Percentiles rank a stretch among this genome's conserved stretches.
Conservation (phyloP, 2,797 vertebrate species). For the Lophotriccus pileatus region DNA sequence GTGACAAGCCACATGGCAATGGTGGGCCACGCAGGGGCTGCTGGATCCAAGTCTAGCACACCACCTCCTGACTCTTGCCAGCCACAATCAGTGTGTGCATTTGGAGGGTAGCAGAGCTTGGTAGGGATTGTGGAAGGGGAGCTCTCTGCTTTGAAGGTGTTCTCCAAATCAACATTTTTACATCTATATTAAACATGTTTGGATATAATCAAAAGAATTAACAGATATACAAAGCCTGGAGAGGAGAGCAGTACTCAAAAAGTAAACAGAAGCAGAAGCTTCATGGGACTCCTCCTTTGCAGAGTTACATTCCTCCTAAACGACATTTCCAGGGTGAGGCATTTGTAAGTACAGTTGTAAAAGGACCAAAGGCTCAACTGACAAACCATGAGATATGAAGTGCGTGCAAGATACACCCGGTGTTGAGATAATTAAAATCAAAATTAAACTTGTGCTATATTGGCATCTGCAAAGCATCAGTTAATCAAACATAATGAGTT, state of each 20-base stretch:
- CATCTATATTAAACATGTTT: not conserved
- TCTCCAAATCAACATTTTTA: not conserved
- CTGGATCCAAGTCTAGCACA: not conserved
- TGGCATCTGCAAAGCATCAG: constrained; percentile 47
- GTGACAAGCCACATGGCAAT: not conserved
- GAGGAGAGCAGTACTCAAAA: not conserved
- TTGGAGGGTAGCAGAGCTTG: rapidly evolving
- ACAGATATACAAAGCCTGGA: not conserved
- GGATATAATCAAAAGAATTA: not conserved
- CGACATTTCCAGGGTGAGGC: not conserved
- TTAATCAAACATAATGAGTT: constrained; percentile 18
- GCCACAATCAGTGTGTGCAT: rapidly evolving
- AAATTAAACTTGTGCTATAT: constrained; percentile 26
- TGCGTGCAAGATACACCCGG: constrained; percentile 7
- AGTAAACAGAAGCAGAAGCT: not conserved
- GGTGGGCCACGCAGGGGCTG: not conserved
- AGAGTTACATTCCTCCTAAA: constrained; percentile 5
- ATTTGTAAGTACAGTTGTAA: constrained; percentile 21
- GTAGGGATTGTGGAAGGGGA: not conserved
- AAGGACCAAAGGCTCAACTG: constrained; percentile 8
- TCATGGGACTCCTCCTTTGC: not conserved
- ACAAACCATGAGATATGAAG: constrained; percentile 4
- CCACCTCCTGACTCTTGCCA: not conserved
- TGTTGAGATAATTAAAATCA: constrained; percentile 30
- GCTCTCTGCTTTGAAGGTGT: not conserved